Evolutionary conservation across 1,140 invertebrate genomes (phyloP), one percentile per base, ranked within the genome.

Genomic region (Drosophila chauvacae): DNA sequence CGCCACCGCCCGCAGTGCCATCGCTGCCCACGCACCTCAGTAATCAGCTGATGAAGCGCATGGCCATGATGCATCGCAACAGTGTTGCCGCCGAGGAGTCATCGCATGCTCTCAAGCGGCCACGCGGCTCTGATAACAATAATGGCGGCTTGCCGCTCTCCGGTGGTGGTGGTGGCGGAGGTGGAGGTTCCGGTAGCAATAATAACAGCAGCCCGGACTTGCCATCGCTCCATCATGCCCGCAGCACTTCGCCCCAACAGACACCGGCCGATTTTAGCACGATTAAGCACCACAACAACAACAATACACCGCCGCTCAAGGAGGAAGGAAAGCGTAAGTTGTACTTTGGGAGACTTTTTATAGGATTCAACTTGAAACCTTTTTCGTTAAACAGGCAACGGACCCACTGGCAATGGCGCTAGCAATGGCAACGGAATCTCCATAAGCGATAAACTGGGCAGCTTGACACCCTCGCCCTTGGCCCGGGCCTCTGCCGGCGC

Each of bases 201-300:
- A 95, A 95, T 84, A 95, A 95, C 87, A 95, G 95, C 82, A 95
- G 95, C 84, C 93, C 86, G 50, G 93, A 90, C 62, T 88, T 90
- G 82, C 85, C 79, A 33, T 75, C 72, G 37, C 47, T 90, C 11
- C 91, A 92, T 56, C 91, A 92, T 61, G 66, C 81, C 37, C 93
- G 81, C 77, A 93, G 81, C 84, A 79, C 81, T 80, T 92, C 93
- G 53, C 93, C 93, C 11, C 94, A 94, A 75, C 94, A 95, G 18
- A 95, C 95, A 65, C 95, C 95, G n/a, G 95, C 95, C 26, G 96
- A 96, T 88, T 96, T 96, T 91, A 96, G 96, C 39, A 95, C 95
- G 77, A 95, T 94, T 92, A 93, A 93, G 59, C 91, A 93, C 75
- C 91, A 93, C 72, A 93, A 94, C 53, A 95, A 94, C 84, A 94